Conservation (phyloP, 2,113 vertebrate genomes). For the Eublepharis macularius region DNA sequence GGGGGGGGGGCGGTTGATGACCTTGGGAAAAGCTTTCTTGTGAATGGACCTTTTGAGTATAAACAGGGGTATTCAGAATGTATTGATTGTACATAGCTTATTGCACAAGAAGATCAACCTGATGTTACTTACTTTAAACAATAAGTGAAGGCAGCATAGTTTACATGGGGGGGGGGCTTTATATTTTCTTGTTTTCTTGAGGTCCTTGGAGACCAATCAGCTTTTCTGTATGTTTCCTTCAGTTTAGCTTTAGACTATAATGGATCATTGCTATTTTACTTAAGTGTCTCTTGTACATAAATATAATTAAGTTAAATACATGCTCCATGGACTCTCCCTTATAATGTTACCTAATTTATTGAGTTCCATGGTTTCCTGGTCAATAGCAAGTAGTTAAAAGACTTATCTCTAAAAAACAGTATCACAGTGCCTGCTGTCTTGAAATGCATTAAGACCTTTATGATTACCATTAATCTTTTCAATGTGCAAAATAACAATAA, state of each 20-base stretch:
- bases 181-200: neutral
- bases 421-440: neutral
- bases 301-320: constrained; percentile 6
- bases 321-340: neutral
- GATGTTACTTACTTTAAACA: neutral
- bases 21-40: neutral
- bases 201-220: neutral
- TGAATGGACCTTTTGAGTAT: neutral
- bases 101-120: neutral
- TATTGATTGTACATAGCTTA: neutral
- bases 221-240: neutral
- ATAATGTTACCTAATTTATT: constrained; percentile 14
- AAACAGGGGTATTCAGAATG: neutral
- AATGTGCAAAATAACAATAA: neutral
- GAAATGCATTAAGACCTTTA: neutral
- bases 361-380: neutral
- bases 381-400: neutral
- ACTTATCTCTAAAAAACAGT: constrained; percentile 2
- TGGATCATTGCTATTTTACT: neutral
- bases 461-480: neutral
- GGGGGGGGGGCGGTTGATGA: neutral
- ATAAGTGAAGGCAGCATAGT: neutral
- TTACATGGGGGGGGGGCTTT: neutral
- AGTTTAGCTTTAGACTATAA: constrained; percentile 14
- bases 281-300: constrained; percentile 5